A percentile compares a stretch with the other conserved stretches of the same genome.
These are phyloP conservation scores for Trichacis sp. DNA, from an alignment of 2,888 invertebrate genomes.

Conservation along the genomic window DNA sequence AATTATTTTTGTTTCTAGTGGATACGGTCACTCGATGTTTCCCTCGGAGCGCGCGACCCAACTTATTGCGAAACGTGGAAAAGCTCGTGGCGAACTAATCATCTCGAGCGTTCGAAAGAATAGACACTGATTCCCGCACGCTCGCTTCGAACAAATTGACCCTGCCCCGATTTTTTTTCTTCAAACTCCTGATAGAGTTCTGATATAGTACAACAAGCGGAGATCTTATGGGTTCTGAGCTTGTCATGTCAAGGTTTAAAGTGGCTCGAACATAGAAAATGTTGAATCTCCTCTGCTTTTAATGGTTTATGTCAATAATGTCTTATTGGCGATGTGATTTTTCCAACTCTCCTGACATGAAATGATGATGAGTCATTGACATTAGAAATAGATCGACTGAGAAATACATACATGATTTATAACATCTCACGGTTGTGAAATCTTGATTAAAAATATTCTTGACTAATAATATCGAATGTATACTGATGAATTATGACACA, in stretches of 20 bases:
- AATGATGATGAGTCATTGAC: too few species aligned
- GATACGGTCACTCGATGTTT: constrained; percentile 67
- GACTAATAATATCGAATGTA: too few species aligned
- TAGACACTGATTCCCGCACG: constrained; percentile 62
- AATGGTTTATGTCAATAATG: too few species aligned
- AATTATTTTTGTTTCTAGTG: constrained; percentile 69
- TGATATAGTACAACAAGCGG: background rate
- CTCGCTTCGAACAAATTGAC: constrained; percentile 54
- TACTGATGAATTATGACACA: too few species aligned
- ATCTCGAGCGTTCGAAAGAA: constrained; percentile 63
- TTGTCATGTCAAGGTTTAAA: too few species aligned
- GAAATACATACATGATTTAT: background rate
- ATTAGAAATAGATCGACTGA: background rate
- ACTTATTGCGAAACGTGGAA: constrained; percentile 62
- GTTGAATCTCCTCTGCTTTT: too few species aligned
- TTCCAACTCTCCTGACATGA: too few species aligned
- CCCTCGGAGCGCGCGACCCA: constrained; percentile 43
- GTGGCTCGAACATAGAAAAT: too few species aligned
- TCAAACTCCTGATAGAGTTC: constrained; percentile 11
- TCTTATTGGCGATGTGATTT: too few species aligned
- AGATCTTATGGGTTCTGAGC: too few species aligned
- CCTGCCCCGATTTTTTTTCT: constrained; percentile 31
- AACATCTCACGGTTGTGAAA: background rate
- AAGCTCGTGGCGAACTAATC: constrained; percentile 66
- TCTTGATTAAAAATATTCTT: too few species aligned